These are phyloP conservation scores for Temnothorax rugatulus DNA, from an alignment of 2,888 invertebrate species.

Conservation along the genomic window DNA sequence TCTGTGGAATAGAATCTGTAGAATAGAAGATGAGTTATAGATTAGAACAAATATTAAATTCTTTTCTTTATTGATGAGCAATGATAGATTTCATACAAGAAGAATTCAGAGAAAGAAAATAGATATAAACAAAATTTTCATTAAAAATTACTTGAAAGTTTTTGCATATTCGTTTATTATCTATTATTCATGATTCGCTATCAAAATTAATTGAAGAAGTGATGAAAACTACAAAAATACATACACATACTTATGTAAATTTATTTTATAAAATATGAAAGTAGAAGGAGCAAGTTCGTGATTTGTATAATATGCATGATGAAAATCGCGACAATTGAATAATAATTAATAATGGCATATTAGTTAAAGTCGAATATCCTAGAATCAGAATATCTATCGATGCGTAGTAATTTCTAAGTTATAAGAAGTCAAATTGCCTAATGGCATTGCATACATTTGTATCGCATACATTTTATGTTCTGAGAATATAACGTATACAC, in stretches of 20 bases:
- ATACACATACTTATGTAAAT: background rate
- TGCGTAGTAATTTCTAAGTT: background rate
- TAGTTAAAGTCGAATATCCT: background rate
- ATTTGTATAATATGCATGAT: background rate
- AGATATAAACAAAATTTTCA: background rate
- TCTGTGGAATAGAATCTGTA: background rate
- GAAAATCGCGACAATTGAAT: background rate
- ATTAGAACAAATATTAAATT: constrained; percentile 7
- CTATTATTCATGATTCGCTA: no score
- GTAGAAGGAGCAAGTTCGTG: background rate
- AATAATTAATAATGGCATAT: background rate
- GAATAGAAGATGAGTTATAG: background rate
- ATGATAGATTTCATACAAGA: background rate
- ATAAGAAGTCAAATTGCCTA: background rate
- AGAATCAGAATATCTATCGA: background rate
- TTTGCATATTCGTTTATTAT: no score
- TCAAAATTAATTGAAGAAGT: background rate
- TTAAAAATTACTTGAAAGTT: no score
- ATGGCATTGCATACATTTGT: background rate
- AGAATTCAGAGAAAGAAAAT: background rate
- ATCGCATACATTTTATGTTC: background rate
- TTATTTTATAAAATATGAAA: background rate
- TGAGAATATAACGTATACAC: background rate
- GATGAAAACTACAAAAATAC: background rate
- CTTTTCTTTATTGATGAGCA: background rate